Evolutionary conservation across 1,140 invertebrate genomes (phyloP).

Genomic region (Reticulitermes speratus): DNA sequence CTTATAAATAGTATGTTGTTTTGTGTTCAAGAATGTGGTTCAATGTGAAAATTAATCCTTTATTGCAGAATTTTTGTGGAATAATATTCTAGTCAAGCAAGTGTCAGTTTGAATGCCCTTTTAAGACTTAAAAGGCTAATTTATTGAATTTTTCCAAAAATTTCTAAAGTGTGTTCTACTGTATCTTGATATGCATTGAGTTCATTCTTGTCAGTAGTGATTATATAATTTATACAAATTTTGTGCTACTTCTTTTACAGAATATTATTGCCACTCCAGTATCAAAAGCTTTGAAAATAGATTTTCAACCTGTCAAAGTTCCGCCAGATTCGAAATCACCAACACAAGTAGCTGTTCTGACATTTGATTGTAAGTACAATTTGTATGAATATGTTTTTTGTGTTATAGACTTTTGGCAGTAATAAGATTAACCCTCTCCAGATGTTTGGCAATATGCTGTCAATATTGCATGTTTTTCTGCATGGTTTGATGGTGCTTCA

Average conservation of each 20-base stretch:
- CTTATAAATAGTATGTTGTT: too few relatives aligned
- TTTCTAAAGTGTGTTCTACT: too few relatives aligned
- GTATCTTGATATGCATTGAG: background rate
- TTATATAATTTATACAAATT: background rate
- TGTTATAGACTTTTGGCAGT: too few relatives aligned
- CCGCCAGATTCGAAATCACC: constrained; percentile 60
- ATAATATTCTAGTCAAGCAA: too few relatives aligned
- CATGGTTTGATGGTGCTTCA: too few relatives aligned
- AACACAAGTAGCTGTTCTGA: constrained; percentile 67
- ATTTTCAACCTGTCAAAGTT: constrained; percentile 62
- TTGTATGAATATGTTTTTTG: constrained; percentile 37
- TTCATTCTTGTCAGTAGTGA: background rate
- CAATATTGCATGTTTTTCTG: background rate
- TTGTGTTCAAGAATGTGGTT: too few relatives aligned
- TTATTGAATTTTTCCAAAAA: too few relatives aligned
- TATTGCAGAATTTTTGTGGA: too few relatives aligned
- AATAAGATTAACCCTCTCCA: background rate
- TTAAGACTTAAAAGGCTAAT: too few relatives aligned
- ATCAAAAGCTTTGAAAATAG: constrained; percentile 60
- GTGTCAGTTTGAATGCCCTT: too few relatives aligned
- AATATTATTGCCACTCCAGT: constrained; percentile 59
- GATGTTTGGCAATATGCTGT: background rate
- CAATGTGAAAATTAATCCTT: too few relatives aligned
- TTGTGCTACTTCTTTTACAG: constrained; percentile 44
- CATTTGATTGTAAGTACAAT: constrained; percentile 69